A percentile compares a stretch with the other conserved stretches of the same genome.
Evolutionary conservation across 35 echinoderm and acorn worm species (phyloP).

Genomic region (Heliocidaris tuberculata): DNA sequence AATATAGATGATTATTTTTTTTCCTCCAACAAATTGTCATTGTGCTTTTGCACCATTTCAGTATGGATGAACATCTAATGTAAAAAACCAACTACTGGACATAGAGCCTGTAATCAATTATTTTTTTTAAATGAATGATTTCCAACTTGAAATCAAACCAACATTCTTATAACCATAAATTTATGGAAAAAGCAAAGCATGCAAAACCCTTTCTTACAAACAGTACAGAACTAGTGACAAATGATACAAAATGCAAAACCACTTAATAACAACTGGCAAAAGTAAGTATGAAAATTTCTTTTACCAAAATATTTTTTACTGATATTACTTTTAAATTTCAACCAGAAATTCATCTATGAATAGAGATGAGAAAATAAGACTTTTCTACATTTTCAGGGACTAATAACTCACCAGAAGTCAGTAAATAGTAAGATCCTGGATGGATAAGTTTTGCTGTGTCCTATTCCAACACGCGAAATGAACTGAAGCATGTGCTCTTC

Average conservation of each 20-base stretch:
- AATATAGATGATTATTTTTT: too few relatives aligned
- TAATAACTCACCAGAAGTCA: background rate
- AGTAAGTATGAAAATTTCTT: background rate
- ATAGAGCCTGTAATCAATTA: background rate
- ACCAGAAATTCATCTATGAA: background rate
- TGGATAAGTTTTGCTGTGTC: background rate
- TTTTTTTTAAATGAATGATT: too few relatives aligned
- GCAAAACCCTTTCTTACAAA: background rate
- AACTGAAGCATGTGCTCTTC: conserved; percentile 8
- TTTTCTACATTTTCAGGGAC: background rate
- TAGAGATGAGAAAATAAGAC: too few relatives aligned
- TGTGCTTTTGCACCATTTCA: too few relatives aligned
- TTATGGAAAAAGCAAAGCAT: background rate
- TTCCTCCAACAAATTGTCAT: too few relatives aligned
- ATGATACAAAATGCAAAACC: background rate
- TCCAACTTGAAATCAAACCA: too few relatives aligned
- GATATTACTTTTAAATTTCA: background rate
- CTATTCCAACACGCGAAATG: conserved; percentile 24
- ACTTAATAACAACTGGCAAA: background rate
- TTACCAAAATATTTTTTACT: background rate
- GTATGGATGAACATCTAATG: too few relatives aligned
- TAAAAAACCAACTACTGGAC: background rate
- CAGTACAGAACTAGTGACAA: background rate
- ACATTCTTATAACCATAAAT: background rate
- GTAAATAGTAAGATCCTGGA: conserved; percentile 12